Evolutionary conservation across 2,888 invertebrate species (phyloP).

Genomic region (Venusia cambrica): DNA sequence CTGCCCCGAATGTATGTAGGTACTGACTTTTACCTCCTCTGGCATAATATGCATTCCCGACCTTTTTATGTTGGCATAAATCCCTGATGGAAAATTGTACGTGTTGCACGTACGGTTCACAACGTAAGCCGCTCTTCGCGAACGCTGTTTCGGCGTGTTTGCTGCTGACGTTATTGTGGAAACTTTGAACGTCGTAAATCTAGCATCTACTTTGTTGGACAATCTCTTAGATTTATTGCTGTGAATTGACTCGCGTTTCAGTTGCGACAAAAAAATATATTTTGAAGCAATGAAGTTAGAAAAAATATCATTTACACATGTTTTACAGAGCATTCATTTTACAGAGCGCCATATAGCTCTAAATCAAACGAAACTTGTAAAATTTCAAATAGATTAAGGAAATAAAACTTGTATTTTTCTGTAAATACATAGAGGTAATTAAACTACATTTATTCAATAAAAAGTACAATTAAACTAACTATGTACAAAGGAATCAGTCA

Average conservation of each 20-base stretch:
- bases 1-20: conserved; percentile 50
- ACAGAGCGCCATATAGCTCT: too few species aligned
- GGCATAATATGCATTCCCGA: conserved; percentile 70
- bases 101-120: conserved; percentile 37
- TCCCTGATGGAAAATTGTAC: conserved; percentile 59
- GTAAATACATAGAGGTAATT: too few species aligned
- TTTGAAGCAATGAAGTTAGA: conserved; percentile 9
- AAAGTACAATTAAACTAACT: too few species aligned
- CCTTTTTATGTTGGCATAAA: conserved; percentile 71
- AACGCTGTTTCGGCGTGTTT: conserved; percentile 10
- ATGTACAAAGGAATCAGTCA: too few species aligned
- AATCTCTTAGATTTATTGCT: conserved; percentile 31
- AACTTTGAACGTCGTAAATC: conserved; percentile 43
- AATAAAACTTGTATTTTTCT: too few species aligned
- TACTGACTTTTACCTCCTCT: conserved; percentile 42
- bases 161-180: conserved; percentile 18
- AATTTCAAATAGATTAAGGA: too few species aligned
- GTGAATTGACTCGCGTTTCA: conserved; percentile 14
- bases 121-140: conserved; percentile 15
- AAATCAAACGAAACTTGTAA: too few species aligned
- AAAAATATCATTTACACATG: too few species aligned
- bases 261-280: conserved; percentile 12
- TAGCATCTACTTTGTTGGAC: conserved; percentile 29
- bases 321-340: too few species aligned
- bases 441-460: too few species aligned